Evolutionary conservation across 2,888 invertebrate genomes (phyloP).

Genomic region (Eristalis intricaria): DNA sequence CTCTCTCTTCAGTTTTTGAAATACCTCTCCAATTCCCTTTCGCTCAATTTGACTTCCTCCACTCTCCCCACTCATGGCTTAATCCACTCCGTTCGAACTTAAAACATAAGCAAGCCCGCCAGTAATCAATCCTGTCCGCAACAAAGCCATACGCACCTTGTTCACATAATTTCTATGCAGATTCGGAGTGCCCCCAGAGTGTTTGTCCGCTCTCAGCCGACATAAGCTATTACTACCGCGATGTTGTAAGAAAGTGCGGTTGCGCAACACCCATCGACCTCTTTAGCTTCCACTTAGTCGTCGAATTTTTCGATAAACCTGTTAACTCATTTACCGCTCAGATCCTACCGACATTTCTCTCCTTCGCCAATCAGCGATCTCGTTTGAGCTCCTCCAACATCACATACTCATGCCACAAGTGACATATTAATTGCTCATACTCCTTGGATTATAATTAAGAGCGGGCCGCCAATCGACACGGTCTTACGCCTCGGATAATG

Average conservation of each 20-base stretch:
- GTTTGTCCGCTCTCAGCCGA: not conserved
- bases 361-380: not conserved
- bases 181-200: conserved; percentile 1
- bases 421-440: conserved; percentile 60
- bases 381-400: not conserved
- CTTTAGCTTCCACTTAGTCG: conserved; percentile 6
- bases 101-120: not conserved
- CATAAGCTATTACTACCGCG: conserved; percentile 33
- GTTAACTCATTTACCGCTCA: conserved; percentile 45
- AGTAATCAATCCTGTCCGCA: not conserved
- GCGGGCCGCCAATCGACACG: conserved; percentile 56
- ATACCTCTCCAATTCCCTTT: too few species aligned
- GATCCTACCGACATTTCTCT: conserved; percentile 8
- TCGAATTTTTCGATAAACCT: conserved; percentile 26
- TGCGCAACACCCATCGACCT: conserved; percentile 26
- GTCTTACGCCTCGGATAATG: conserved; percentile 53
- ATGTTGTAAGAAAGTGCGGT: conserved; percentile 18
- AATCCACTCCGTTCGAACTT: not conserved
- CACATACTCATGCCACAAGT: conserved; percentile 2
- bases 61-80: not conserved
- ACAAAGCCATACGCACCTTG: not conserved
- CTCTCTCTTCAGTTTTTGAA: too few species aligned
- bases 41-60: too few species aligned
- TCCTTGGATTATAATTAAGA: conserved; percentile 55
- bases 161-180: conserved; percentile 20